A percentile compares a stretch with the other conserved stretches of the same genome.
phyloP scores from a whole-genome alignment of 92 coral and sea anemone genomes.

The Porites rus region DNA sequence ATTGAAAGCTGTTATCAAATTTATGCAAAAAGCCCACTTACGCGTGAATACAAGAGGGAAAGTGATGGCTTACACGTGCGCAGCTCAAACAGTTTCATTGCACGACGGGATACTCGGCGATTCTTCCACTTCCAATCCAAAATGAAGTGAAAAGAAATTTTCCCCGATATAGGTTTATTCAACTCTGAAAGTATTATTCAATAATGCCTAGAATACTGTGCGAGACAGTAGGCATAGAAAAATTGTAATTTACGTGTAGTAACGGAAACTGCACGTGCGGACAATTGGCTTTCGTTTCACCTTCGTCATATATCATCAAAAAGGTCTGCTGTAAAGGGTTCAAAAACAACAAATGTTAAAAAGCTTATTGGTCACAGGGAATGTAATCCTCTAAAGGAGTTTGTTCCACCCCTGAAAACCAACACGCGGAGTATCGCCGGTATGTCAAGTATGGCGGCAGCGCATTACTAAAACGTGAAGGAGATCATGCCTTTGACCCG shows the following conservation, averaged over 20 bases:
- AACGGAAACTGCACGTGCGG: slow-evolving; percentile 30
- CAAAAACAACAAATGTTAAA: neutral
- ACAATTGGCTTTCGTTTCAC: neutral
- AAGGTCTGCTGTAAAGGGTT: neutral
- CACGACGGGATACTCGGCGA: neutral
- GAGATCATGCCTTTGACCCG: slow-evolving; percentile 3
- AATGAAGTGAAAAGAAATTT: neutral
- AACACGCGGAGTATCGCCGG: slow-evolving; percentile 27
- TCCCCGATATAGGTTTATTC: neutral
- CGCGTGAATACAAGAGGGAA: slow-evolving; percentile 13
- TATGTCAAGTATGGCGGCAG: slow-evolving; percentile 44
- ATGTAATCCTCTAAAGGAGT: slow-evolving; percentile 27
- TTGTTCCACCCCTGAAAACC: slow-evolving; percentile 35
- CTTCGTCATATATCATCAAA: neutral
- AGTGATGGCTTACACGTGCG: slow-evolving; percentile 1
- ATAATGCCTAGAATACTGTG: neutral
- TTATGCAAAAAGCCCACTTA: neutral
- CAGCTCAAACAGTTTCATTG: neutral
- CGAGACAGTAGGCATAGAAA: neutral
- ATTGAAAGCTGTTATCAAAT: neutral
- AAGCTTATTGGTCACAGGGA: slow-evolving; percentile 25
- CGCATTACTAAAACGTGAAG: slow-evolving; percentile 26
- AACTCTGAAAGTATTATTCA: too few species aligned
- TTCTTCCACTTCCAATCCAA: neutral
- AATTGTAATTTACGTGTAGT: neutral